Base-by-base conservation (phyloP, 1,140 invertebrate genomes). In the Drosophila lacertosa region DNA sequence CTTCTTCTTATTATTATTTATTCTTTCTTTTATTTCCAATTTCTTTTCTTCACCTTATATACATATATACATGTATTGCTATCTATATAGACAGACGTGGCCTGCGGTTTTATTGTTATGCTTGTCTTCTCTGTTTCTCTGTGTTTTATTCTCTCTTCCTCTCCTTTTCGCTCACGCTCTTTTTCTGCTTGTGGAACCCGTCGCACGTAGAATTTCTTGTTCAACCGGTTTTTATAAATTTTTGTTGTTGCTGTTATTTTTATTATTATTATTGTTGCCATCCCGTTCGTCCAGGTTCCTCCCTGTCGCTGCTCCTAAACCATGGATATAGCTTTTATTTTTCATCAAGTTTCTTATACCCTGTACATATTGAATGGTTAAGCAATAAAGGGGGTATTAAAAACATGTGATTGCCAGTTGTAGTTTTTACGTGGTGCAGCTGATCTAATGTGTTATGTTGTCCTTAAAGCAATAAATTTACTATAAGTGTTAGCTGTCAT, bases 131-230 rank as follows among this genome's bases (percentile, higher is more conserved):
- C 15, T 10, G n/a, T 42, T n/a, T n/a, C n/a, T n/a, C n/a, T n/a
- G n/a, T n/a, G n/a, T n/a, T n/a, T n/a, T n/a, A n/a, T n/a, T n/a
- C n/a, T n/a, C n/a, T n/a, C n/a, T n/a, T n/a, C n/a, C 40, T 22
- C 45, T 42, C 29, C 32, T 15, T 39, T 33, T 32, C 42, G 24
- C 10, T 26, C 22, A 44, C 13, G 24, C 32, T 33, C 7, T 26
- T 63, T 54, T 16, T n/a, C 47, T 63, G 47, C 48, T 55, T 72
- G 24, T 60, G 55, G 29, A 62, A 64, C 16, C 16, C 66, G 51
- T 48, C 76, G 58, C 59, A 73, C 42, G 74, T 82, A 67, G 74
- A 84, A 84, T 53, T 63, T 86, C 72, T 77, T 73, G 76, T 67
- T 80, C 53, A 67, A 84, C 80, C 81, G 68, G 80, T 84, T 82